Evolutionary conservation across 2,797 vertebrate genomes (phyloP).

Genomic region (Kryptopterus vitreolus): DNA sequence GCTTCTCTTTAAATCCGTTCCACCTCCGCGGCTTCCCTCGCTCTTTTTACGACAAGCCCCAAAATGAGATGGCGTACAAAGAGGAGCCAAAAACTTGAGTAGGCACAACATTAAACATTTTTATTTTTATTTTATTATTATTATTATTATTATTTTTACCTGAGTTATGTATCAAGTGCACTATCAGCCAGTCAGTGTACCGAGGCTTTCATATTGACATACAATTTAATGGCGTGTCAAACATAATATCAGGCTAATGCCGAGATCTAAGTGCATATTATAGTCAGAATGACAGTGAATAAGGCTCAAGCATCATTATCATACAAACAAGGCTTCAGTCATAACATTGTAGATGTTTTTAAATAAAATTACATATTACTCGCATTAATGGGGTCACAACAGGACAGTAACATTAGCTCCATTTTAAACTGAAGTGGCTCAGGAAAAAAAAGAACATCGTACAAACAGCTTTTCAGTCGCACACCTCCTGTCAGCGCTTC

Average conservation of each 20-base stretch:
- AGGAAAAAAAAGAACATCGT: not conserved
- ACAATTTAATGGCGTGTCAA: not conserved
- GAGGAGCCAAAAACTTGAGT: slow-evolving; percentile 10
- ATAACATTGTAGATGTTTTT: not conserved
- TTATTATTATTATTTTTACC: not conserved
- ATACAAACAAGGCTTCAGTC: not conserved
- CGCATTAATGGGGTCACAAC: slow-evolving; percentile 7
- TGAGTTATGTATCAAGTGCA: not conserved
- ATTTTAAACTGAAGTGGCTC: not conserved
- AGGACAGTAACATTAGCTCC: not conserved
- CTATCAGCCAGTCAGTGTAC: not conserved
- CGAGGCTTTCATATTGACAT: not conserved
- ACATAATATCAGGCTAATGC: slow-evolving; percentile 13
- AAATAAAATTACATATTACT: slow-evolving; percentile 2
- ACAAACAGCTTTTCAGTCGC: not conserved
- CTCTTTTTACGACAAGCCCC: slow-evolving; percentile 54
- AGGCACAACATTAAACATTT: too few relatives aligned
- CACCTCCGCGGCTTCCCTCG: slow-evolving; percentile 45
- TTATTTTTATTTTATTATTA: too few relatives aligned
- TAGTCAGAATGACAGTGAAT: not conserved
- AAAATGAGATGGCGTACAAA: not conserved
- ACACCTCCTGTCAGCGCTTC: not conserved
- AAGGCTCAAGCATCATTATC: not conserved
- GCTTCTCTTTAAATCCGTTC: slow-evolving; percentile 43
- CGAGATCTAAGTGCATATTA: slow-evolving; percentile 6